Base-by-base conservation (phyloP, 2,113 vertebrate genomes). In the Taurulus bubalis region DNA sequence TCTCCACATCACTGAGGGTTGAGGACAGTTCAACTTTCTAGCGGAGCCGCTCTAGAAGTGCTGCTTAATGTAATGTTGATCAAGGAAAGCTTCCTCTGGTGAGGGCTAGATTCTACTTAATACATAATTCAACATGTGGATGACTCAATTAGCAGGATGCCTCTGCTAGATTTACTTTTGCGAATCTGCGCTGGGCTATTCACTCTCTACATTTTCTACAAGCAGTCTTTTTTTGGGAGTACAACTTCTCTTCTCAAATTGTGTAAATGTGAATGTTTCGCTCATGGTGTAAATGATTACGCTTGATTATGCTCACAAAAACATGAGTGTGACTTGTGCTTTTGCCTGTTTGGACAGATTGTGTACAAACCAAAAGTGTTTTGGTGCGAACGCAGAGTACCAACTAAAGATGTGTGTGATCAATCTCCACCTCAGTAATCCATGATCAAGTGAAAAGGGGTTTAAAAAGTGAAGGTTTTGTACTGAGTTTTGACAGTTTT, bases 101-200 rank as follows among this genome's bases (percentile, higher is more conserved):
- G 82, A 89, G 79, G 62, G 73, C 81, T 81, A 80, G 63, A 87
- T 85, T 93, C 84, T 68, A 89, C 79, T 80, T 79, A 73, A 93
- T 94, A 71, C 78, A 92, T 95, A 90, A 95, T 94, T 94, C 80
- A 94, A 62, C 59, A 86, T 75, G 79, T 79, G 71, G 85, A 87
- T 74, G 76, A 87, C 87, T 94, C 91, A 91, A 94, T 94, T 93
- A 93, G 89, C 82, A 69, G 59, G 51, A 85, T 49, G 66, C 82
- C 75, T 81, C 47, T 38, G 81, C 71, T 42, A 77, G 60, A 89
- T 90, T 81, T 78, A 86, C 72, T 91, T 91, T 86, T 89, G 53
- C 24, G 58, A 79, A 77, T 81, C 56, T n/a, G 62, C 12, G 11
- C 20, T 15, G 12, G 58, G 40, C 58, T 73, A 47, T 81, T 74